Evolutionary conservation across 2,797 vertebrate genomes (phyloP).

Genomic region (Hipposideros larvatus): DNA sequence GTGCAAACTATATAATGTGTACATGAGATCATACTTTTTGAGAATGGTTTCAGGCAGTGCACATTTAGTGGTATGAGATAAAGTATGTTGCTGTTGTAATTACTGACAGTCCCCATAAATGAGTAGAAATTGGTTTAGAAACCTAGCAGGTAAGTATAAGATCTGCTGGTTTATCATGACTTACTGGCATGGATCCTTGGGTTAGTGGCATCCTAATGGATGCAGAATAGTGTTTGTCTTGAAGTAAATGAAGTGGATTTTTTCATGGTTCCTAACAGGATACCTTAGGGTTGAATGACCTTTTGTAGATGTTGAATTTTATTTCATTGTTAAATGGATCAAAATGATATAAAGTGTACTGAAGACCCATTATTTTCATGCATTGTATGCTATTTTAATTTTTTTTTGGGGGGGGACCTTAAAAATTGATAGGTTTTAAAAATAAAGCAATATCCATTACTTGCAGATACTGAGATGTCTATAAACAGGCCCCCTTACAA

Average conservation of each 20-base stretch:
- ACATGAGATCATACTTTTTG: background rate
- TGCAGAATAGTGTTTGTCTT: background rate
- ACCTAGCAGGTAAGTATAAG: background rate
- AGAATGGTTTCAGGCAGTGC: background rate
- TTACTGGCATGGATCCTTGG: background rate
- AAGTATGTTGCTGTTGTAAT: background rate
- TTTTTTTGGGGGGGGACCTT: background rate
- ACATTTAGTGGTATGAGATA: background rate
- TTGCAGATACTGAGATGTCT: background rate
- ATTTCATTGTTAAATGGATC: conserved; percentile 17
- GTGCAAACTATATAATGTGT: background rate
- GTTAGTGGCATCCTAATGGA: background rate
- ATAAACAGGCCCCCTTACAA: background rate
- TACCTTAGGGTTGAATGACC: background rate
- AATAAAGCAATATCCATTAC: background rate
- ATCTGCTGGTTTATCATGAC: background rate
- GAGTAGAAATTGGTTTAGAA: background rate
- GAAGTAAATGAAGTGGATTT: background rate
- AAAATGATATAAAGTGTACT: conserved; percentile 21
- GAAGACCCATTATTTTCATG: background rate
- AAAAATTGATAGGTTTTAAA: conserved; percentile 36
- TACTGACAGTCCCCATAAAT: background rate
- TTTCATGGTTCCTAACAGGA: background rate
- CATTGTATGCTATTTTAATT: background rate
- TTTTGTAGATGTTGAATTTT: background rate